Evolutionary conservation across 2,888 invertebrate species (phyloP).

Genomic region (Sarcophaga caerulescens): DNA sequence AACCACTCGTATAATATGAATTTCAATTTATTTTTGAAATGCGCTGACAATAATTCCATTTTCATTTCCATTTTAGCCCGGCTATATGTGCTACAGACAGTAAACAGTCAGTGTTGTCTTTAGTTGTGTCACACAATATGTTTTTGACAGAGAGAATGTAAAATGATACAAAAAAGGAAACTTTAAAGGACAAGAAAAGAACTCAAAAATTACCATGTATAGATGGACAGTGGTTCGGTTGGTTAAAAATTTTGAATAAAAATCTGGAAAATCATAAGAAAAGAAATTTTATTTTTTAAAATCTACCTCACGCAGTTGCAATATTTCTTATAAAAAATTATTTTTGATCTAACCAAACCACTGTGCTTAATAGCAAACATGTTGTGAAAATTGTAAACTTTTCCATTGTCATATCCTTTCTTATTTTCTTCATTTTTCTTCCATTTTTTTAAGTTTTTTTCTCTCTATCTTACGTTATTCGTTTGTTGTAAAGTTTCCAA

Average conservation of each 20-base stretch:
- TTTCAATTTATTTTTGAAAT: neutral
- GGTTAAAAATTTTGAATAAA: no score
- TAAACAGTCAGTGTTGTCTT: neutral
- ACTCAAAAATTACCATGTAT: neutral
- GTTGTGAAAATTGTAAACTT: neutral
- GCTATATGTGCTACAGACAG: neutral
- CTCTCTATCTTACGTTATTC: neutral
- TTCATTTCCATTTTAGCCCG: neutral
- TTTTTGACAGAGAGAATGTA: neutral
- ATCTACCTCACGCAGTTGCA: no score
- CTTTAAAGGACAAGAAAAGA: neutral
- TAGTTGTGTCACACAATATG: neutral
- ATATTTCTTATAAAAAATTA: neutral
- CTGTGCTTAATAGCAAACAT: neutral
- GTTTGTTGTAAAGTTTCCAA: neutral
- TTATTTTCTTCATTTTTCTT: neutral
- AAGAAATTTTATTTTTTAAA: no score
- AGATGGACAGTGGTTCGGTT: neutral
- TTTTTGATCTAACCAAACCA: neutral
- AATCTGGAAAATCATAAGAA: no score
- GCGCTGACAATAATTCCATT: neutral
- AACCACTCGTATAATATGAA: neutral
- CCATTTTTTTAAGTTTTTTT: neutral
- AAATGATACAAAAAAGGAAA: slow-evolving; percentile 1
- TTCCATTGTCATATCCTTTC: neutral